Percentiles rank a stretch among this genome's conserved stretches.
These are phyloP conservation scores for Bombus picipes DNA, from an alignment of 1,140 invertebrate genomes.

Conservation along the genomic window DNA sequence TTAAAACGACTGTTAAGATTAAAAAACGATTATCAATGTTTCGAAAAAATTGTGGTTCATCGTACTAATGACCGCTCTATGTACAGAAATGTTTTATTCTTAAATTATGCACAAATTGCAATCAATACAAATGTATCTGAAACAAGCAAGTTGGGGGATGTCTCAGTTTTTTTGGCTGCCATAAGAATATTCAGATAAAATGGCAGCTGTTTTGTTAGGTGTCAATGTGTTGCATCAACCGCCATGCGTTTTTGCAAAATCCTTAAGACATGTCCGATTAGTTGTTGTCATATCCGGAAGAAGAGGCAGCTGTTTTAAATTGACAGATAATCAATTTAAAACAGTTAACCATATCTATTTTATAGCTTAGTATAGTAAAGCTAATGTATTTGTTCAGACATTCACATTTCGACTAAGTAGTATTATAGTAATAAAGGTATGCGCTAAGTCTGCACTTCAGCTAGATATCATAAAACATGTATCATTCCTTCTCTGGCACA, in stretches of 20 bases:
- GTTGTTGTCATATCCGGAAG: conserved; percentile 83
- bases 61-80: conserved; percentile 77
- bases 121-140: conserved; percentile 85
- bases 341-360: conserved; percentile 79
- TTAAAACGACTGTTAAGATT: conserved; percentile 50
- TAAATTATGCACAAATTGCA: conserved; percentile 85
- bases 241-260: conserved; percentile 77
- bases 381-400: conserved; percentile 83
- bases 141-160: conserved; percentile 84
- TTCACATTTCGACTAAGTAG: conserved; percentile 83
- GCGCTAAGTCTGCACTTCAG: conserved; percentile 83
- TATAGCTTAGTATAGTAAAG: conserved; percentile 83
- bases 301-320: conserved; percentile 78
- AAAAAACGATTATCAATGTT: conserved; percentile 56
- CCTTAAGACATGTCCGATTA: conserved; percentile 82
- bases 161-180: conserved; percentile 82
- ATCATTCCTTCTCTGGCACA: conserved; percentile 83
- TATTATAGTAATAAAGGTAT: conserved; percentile 84
- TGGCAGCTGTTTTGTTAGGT: conserved; percentile 80
- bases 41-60: conserved; percentile 58
- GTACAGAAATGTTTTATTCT: conserved; percentile 84
- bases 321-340: conserved; percentile 72
- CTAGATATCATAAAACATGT: conserved; percentile 83
- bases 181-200: conserved; percentile 80
- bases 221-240: conserved; percentile 80